Conservation (phyloP, 2,113 vertebrate genomes). For the Phyllostomus discolor region DNA sequence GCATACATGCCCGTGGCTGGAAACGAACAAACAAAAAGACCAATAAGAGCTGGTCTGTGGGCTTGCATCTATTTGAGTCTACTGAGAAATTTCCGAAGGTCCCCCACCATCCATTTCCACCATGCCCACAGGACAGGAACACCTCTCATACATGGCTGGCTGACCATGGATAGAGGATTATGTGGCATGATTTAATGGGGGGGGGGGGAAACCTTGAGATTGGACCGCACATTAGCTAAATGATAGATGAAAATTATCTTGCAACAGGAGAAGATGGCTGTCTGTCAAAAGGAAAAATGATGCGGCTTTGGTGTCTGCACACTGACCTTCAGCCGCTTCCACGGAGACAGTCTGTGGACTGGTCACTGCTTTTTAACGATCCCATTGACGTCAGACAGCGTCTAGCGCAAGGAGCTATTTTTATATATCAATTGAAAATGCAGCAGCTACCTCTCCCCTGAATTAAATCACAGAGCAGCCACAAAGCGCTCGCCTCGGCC, state of each 20-base stretch:
- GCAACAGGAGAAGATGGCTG: background rate
- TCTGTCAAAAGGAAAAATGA: slow-evolving; percentile 18
- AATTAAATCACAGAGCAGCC: slow-evolving; percentile 63
- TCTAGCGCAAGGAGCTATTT: slow-evolving; percentile 63
- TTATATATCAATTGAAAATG: slow-evolving; percentile 59
- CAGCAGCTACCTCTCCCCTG: slow-evolving; percentile 51
- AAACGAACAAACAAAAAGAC: background rate
- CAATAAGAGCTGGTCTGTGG: background rate
- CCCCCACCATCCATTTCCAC: background rate
- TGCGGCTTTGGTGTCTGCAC: background rate
- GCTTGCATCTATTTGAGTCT: background rate
- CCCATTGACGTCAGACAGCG: slow-evolving; percentile 57
- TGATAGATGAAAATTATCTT: slow-evolving; percentile 2
- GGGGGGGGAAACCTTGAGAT: background rate
- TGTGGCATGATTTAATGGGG: background rate
- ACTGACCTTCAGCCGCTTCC: background rate
- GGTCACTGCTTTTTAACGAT: slow-evolving; percentile 56
- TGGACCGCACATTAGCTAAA: background rate
- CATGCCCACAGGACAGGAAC: background rate
- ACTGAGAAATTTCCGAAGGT: background rate
- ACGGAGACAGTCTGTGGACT: background rate
- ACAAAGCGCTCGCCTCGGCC: background rate
- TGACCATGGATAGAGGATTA: background rate
- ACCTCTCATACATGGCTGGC: background rate
- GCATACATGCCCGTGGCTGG: background rate